Evolutionary conservation across 2,797 vertebrate species (phyloP), one percentile per base, ranked within the genome.

Genomic region (Emydoidea blandingii): DNA sequence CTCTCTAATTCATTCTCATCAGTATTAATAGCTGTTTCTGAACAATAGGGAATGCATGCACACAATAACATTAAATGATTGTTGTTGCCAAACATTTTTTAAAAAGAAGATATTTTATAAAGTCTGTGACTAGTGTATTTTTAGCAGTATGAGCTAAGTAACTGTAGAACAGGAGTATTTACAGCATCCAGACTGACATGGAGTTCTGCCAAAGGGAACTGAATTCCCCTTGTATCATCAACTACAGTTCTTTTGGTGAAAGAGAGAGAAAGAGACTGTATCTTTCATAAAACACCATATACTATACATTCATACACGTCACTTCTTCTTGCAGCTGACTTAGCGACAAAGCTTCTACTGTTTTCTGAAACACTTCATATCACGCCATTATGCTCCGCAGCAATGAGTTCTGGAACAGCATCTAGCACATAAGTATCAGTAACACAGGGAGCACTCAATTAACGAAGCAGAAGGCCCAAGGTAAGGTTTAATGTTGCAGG

Each of bases 241-340:
- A 97, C 96, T 97, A 97, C 96, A 97, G 96, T 97, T 97, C 95
- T 98, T 97, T 98, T 92, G 97, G 94, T 93, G 83, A 91, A 90
- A 96, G 87, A 97, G 94, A 94, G 68, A 72, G 65, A 41, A 89
- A 95, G 94, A 98, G 97, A 98, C 97, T 97, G 93, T 94, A 98
- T 98, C 98, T 98, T 98, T 98, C 98, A 98, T 93, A 97, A 96
- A 96, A 97, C 83, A 92, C 95, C 86, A n/a, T 88, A 96, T 97
- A 97, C 97, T 98, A 97, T 98, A 97, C 95, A 98, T 97, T 98
- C 97, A 97, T 68, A 94, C 97, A 98, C 80, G 27, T 95, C 96
- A 95, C 94, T 97, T 96, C 89, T 94, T 82, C 97, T 97, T 96
- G 98, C 98, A 98, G 98, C 98, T 98, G 98, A 98, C 96, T 97